Percentiles rank a stretch among this genome's conserved stretches.
phyloP scores from a whole-genome alignment of 2,888 invertebrate genomes.

The Acheta domesticus region DNA sequence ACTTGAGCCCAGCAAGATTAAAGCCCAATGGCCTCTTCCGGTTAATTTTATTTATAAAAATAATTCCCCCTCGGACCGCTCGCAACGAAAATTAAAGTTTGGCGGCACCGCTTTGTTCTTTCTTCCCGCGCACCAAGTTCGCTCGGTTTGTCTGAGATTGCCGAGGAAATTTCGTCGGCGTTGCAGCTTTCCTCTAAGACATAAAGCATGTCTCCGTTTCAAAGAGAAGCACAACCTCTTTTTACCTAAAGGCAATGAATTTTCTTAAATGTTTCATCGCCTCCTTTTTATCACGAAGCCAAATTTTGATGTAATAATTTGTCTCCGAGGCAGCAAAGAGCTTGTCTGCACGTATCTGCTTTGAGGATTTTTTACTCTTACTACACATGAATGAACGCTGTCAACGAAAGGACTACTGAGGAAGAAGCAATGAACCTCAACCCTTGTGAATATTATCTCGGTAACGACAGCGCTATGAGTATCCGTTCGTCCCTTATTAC shows the following conservation, averaged over 20 bases:
- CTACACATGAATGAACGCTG: no score
- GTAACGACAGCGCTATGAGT: no score
- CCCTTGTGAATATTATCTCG: no score
- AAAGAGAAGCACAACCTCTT: background rate
- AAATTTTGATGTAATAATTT: background rate
- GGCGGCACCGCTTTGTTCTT: background rate
- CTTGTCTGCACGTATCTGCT: no score
- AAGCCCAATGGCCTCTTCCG: background rate
- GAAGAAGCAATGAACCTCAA: no score
- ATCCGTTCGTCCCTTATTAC: no score
- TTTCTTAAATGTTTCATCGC: background rate
- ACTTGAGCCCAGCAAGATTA: background rate
- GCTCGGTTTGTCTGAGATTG: background rate
- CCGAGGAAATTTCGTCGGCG: background rate
- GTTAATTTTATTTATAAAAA: background rate
- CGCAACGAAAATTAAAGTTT: background rate
- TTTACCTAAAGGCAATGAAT: slow-evolving; percentile 1
- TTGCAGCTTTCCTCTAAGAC: background rate
- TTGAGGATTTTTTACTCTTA: no score
- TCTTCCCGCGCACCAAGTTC: background rate
- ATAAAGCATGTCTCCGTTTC: slow-evolving; percentile 1
- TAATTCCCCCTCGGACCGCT: background rate
- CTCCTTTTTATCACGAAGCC: background rate
- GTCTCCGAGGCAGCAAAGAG: background rate
- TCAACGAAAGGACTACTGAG: no score